These are phyloP conservation scores for Halisarca cf. caerulea DNA, from an alignment of 37 sponge, comb jelly and placozoan genomes.

Conservation along the genomic window DNA sequence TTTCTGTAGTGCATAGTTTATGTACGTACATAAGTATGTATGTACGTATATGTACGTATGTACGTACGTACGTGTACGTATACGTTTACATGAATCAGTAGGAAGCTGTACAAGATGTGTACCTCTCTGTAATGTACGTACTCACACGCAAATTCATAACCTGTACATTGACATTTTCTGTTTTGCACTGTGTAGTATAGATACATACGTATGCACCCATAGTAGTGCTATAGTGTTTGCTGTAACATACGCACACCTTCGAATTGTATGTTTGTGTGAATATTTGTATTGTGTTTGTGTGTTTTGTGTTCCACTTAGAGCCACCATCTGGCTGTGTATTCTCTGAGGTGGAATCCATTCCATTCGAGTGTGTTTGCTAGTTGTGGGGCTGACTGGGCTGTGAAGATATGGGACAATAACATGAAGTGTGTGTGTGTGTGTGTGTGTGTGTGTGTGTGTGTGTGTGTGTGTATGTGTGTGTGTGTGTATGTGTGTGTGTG, in stretches of 20 bases:
- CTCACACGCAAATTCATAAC: too few species aligned
- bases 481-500: too few species aligned
- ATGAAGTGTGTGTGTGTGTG: constrained; percentile 50
- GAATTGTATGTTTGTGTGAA: background rate
- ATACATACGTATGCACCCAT: background rate
- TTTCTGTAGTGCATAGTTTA: too few species aligned
- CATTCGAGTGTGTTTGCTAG: constrained; percentile 92
- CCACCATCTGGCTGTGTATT: constrained; percentile 92
- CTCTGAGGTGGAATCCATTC: constrained; percentile 89
- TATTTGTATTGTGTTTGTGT: background rate
- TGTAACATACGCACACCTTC: background rate
- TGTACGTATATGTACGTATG: constrained; percentile 8
- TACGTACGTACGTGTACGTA: background rate
- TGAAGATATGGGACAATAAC: constrained; percentile 95
- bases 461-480: too few species aligned
- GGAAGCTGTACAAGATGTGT: too few species aligned
- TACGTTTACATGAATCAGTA: background rate
- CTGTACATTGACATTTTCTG: too few species aligned
- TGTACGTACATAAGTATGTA: background rate
- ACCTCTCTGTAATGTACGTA: too few species aligned
- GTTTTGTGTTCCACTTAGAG: constrained; percentile 32
- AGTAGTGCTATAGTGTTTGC: too few species aligned
- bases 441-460: too few species aligned
- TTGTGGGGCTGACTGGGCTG: constrained; percentile 99
- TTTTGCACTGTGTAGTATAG: background rate